These are phyloP conservation scores for Tauraco hartlaubi DNA, from an alignment of 2,797 vertebrate species.

Conservation along the genomic window DNA sequence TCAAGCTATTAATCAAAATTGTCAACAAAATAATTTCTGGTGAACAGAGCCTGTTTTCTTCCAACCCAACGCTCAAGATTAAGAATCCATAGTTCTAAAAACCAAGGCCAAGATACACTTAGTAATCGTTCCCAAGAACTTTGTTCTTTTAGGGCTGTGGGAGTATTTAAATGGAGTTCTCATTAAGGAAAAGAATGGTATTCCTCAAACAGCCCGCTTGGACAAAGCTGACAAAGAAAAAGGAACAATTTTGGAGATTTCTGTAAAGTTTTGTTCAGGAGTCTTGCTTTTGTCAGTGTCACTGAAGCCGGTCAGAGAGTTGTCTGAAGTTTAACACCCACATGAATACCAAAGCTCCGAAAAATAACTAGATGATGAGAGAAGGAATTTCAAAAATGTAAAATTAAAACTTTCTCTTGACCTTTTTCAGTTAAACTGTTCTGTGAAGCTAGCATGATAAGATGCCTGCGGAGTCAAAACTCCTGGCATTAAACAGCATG, in stretches of 20 bases:
- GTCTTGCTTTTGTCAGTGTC: conserved; percentile 66
- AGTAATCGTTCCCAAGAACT: neutral
- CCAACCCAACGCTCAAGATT: neutral
- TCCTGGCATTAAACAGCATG: neutral
- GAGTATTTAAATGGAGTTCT: conserved; percentile 12
- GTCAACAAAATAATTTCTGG: neutral
- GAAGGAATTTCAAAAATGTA: conserved; percentile 63
- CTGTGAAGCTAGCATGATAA: conserved; percentile 18
- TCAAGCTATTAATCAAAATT: neutral
- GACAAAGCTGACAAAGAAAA: neutral
- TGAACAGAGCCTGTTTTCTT: neutral
- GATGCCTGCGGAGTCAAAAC: neutral
- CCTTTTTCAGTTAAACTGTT: conserved; percentile 13
- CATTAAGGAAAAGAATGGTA: conserved; percentile 5
- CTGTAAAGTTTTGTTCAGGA: neutral
- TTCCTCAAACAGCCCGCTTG: conserved; percentile 21
- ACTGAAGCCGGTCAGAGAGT: neutral
- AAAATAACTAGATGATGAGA: conserved; percentile 18
- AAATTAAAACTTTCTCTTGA: conserved; percentile 59
- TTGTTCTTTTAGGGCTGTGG: neutral
- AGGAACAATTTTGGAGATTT: neutral
- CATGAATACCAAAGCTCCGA: conserved; percentile 31
- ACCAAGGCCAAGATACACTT: neutral
- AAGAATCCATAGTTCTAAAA: neutral
- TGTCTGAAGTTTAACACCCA: conserved; percentile 25